Base-by-base conservation (phyloP, 1,140 invertebrate genomes). In the Formica exsecta region DNA sequence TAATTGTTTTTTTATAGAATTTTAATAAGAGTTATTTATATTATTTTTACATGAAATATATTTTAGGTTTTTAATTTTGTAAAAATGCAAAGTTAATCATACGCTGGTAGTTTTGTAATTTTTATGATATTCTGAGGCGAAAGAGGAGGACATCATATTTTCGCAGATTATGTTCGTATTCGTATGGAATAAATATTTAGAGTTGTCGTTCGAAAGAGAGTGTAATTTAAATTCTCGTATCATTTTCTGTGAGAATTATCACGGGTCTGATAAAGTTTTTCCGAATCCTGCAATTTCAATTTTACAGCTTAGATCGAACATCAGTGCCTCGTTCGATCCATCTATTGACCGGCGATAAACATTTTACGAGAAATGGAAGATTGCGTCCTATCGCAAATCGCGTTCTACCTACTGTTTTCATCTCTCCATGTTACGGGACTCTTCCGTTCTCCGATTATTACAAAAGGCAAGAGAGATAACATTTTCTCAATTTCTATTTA, bases 361-460 rank as follows among this genome's bases (percentile, higher is more conserved):
- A 66, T 80, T 86, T 86, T 70, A 81, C 84, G 84, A 79, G 71
- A 64, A 65, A 25, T 29, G 51, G 25, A 57, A 65, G 25, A n/a
- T 13, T 36, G n/a, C 32, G 41, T 41, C 22, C n/a, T 25, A 2
- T 70, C 65, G 3, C 25, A 9, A 25, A 25, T 36, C 36, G 32
- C 61, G 44, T 29, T 16, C 29, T 9, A 16, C 19, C 4, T 36
- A 16, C 32, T 13, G 5, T 68, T 51, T 51, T 51, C 48, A 41
- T 77, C 38, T 71, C 70, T 57, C 36, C 48, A 80, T 29, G 22
- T 80, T 80, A 71, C 76, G 64, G 11, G n/a, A 68, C 32, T 70
- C 19, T 70, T 80, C 22, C 64, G 32, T 57, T n/a, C 32, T 38
- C 13, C 32, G 41, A 32, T 19, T 73, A 8, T 81, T 13, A 66